These are phyloP conservation scores for Alaudala cheleensis DNA, from an alignment of 2,113 vertebrate genomes.

Conservation along the genomic window DNA sequence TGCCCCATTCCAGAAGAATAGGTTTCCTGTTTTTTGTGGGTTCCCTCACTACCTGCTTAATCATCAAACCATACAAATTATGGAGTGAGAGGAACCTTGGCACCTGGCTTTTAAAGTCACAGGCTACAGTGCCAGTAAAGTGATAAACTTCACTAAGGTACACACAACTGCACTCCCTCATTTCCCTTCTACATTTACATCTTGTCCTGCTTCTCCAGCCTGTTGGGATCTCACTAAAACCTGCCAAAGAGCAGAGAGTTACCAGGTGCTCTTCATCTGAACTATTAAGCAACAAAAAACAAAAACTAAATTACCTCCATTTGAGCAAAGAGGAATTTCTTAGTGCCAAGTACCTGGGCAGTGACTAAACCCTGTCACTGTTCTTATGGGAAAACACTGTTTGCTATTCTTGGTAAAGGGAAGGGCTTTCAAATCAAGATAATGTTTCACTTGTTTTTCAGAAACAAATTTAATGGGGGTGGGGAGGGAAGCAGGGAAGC, in stretches of 20 bases:
- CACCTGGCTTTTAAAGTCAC: neutral
- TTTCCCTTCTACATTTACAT: neutral
- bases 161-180: neutral
- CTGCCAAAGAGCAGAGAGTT: neutral
- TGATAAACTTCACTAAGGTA: neutral
- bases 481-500: conserved; percentile 27
- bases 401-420: conserved; percentile 26
- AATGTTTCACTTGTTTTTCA: conserved; percentile 50
- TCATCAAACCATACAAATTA: conserved; percentile 17
- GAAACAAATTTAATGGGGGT: conserved; percentile 1
- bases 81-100: neutral
- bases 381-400: conserved; percentile 25
- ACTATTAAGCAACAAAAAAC: neutral
- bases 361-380: conserved; percentile 1
- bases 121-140: neutral
- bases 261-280: neutral
- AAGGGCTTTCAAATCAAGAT: conserved; percentile 45
- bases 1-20: conserved; percentile 18
- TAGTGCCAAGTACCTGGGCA: conserved; percentile 6
- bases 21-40: neutral
- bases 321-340: conserved; percentile 1
- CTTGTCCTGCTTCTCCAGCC: neutral
- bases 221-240: neutral
- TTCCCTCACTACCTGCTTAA: conserved; percentile 31
- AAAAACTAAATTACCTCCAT: neutral